A percentile compares a stretch with the other conserved stretches of the same genome.
Conservation (phyloP, 2,888 invertebrate species). For the Dolomedes plantarius region DNA sequence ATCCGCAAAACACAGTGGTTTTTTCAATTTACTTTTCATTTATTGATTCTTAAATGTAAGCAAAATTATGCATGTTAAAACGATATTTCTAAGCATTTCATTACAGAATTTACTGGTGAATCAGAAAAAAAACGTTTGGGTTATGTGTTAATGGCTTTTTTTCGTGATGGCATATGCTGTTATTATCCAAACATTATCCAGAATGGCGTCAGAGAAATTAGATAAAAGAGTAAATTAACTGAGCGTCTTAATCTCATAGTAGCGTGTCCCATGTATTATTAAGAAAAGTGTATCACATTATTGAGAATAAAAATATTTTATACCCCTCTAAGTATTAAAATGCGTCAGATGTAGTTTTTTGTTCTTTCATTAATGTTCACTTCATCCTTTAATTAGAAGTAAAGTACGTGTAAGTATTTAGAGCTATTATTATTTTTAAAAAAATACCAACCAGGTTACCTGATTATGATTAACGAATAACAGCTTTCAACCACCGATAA, state of each 20-base stretch:
- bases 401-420: neutral
- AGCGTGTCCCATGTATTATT: constrained; percentile 9
- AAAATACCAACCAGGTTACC: neutral
- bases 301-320: constrained; percentile 6
- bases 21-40: no score
- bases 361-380: neutral
- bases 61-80: no score
- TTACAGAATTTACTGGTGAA: no score
- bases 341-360: neutral
- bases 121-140: no score
- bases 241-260: constrained; percentile 14
- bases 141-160: constrained; percentile 24
- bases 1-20: no score
- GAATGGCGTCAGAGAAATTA: constrained; percentile 8
- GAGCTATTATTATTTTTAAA: neutral
- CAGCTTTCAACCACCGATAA: no score
- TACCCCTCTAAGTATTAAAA: neutral
- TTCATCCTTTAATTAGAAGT: neutral
- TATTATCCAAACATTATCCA: constrained; percentile 11
- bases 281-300: constrained; percentile 21
- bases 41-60: no score
- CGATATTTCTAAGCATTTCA: no score
- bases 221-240: constrained; percentile 26
- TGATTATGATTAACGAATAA: no score
- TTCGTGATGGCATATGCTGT: constrained; percentile 8